Evolutionary conservation across 1,140 invertebrate genomes (phyloP).

Genomic region (Bombus confusus): DNA sequence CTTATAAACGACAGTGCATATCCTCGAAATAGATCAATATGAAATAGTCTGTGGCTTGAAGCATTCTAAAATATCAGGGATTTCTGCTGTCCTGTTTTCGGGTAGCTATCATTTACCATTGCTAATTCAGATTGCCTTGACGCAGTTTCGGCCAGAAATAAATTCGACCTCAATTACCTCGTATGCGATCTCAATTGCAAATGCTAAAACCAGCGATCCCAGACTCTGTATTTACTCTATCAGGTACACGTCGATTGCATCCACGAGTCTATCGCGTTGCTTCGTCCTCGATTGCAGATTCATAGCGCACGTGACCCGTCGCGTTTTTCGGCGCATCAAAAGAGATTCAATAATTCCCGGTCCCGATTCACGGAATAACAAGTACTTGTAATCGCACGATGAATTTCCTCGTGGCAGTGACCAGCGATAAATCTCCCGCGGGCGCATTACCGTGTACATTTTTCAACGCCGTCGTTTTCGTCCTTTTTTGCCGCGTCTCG

Average conservation of each 20-base stretch:
- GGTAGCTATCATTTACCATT: too few relatives aligned
- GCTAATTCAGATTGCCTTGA: too few relatives aligned
- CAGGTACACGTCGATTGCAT: neutral
- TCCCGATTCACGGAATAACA: constrained; percentile 35
- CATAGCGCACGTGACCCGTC: neutral
- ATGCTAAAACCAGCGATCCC: neutral
- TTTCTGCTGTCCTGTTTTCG: too few relatives aligned
- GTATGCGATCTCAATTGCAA: constrained; percentile 3
- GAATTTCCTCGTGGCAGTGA: constrained; percentile 44
- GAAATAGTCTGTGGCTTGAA: too few relatives aligned
- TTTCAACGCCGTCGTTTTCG: constrained; percentile 57
- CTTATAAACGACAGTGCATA: too few relatives aligned
- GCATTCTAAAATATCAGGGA: too few relatives aligned
- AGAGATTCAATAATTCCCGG: constrained; percentile 28
- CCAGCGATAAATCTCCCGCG: constrained; percentile 54
- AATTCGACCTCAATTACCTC: constrained; percentile 4
- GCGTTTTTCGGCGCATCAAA: constrained; percentile 38
- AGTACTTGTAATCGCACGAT: constrained; percentile 38
- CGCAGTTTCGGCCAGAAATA: neutral
- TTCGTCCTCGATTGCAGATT: constrained; percentile 12
- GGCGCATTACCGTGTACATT: constrained; percentile 52
- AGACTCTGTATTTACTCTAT: neutral
- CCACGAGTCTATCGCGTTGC: neutral
- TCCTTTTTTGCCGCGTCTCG: constrained; percentile 21
- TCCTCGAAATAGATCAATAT: too few relatives aligned